Base-by-base conservation (phyloP, 1,140 invertebrate genomes). In the Adelges cooleyi region DNA sequence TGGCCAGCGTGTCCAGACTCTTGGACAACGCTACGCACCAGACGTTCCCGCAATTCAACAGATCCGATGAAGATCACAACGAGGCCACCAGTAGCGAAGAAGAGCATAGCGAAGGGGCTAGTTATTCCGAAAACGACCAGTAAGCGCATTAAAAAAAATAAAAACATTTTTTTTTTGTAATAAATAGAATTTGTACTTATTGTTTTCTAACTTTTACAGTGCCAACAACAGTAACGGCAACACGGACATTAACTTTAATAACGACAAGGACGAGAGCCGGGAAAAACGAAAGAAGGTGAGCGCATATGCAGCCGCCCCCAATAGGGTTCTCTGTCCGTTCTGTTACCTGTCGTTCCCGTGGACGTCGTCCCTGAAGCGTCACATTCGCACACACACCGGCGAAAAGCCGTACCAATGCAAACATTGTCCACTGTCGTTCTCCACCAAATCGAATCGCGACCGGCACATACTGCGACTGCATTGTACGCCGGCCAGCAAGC, bases 381-480 rank as follows among this genome's bases (percentile, higher is more conserved):
- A 97, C 74, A 88, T 96, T 23, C 80, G 94, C 0, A 95, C 92
- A 0, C 92, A 95, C 71, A 95, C 91, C 4, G 94, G 94, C 4
- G 92, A 96, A 73, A 97, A 97, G 72, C 95, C 95, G 0, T 97
- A 87, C 77, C 91, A 94, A 72, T 97, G 95, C 75, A 84, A 86
- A 1, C 85, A 91, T 69, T 98, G 95, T 73, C 86, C 87, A 0
- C 79, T 96, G 1, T 81, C 92, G 0, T 98, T 98, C 74, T 97
- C 94, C 3, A 98, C 94, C 0, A 97, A 97, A 72, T 95, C 91
- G 2, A 98, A 98, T 74, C 92, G 95, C 73, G 95, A 97, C 70
- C 84, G 94, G 15, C 95, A 98, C 74, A 74, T 97, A 54, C 75
- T 93, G 20, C 67, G 72, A 2, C 70, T 74, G 69, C 74, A 67